Conservation (phyloP, 2,113 vertebrate genomes). For the Neotoma lepida region DNA sequence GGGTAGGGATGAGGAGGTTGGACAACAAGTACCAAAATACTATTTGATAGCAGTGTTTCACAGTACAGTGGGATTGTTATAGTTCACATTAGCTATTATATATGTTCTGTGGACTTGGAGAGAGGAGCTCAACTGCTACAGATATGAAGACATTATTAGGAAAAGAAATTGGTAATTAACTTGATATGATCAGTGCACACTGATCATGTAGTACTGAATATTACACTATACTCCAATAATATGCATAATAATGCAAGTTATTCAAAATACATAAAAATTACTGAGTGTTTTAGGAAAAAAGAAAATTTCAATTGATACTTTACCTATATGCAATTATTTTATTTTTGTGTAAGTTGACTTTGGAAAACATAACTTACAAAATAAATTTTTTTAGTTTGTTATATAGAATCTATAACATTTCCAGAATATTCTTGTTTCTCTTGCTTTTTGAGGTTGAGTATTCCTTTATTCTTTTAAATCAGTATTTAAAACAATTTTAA, state of each 20-base stretch:
- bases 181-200: background rate
- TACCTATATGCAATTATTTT: slow-evolving; percentile 18
- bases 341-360: slow-evolving; percentile 17
- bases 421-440: slow-evolving; percentile 6
- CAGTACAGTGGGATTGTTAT: background rate
- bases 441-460: background rate
- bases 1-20: background rate
- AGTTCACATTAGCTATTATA: background rate
- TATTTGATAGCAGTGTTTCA: background rate
- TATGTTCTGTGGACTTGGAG: background rate
- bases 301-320: background rate
- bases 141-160: background rate
- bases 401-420: background rate
- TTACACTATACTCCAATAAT: background rate
- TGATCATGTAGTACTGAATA: background rate
- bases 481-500: background rate
- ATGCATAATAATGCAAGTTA: background rate
- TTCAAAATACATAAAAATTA: background rate
- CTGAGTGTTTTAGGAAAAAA: background rate
- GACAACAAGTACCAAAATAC: background rate
- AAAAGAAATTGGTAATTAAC: background rate
- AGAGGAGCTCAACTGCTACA: background rate
- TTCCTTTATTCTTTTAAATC: background rate
- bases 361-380: slow-evolving; percentile 5
- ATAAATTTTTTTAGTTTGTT: background rate